Conservation (phyloP, 2,113 vertebrate genomes). For the Zosterops japonicus region DNA sequence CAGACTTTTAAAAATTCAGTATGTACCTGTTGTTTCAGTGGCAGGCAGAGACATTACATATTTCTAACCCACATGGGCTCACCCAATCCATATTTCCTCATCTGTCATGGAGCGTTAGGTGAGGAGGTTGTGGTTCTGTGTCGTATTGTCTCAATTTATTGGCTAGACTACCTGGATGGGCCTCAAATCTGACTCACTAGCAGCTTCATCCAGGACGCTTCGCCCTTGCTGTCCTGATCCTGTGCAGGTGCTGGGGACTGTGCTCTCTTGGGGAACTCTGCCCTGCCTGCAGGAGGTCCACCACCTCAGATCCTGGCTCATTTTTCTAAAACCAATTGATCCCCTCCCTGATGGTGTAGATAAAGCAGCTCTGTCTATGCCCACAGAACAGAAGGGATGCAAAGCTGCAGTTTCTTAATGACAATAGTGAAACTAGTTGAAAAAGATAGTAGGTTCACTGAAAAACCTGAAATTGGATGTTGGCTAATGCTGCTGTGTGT, state of each 20-base stretch:
- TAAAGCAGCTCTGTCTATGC: not conserved
- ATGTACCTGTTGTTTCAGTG: not conserved
- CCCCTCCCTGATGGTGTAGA: not conserved
- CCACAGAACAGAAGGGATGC: not conserved
- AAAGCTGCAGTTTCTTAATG: not conserved
- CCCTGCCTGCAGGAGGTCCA: rapidly evolving
- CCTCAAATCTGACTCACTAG: not conserved
- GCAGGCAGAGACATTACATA: not conserved
- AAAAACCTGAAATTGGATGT: not conserved
- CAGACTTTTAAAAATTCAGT: not conserved
- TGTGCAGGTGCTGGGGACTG: not conserved
- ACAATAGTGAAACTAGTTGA: not conserved
- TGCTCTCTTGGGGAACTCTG: rapidly evolving
- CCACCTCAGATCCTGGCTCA: rapidly evolving
- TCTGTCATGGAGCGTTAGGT: not conserved
- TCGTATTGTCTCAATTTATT: not conserved
- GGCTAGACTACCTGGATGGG: not conserved
- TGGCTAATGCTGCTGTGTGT: not conserved
- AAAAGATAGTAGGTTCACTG: not conserved
- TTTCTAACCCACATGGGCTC: not conserved
- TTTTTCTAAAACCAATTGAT: not conserved
- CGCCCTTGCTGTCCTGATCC: not conserved
- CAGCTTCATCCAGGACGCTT: not conserved
- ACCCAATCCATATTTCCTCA: not conserved
- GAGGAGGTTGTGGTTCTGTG: not conserved